Evolutionary conservation across 92 coral and sea anemone species (phyloP).

Genomic region (Desmophyllum pertusum): DNA sequence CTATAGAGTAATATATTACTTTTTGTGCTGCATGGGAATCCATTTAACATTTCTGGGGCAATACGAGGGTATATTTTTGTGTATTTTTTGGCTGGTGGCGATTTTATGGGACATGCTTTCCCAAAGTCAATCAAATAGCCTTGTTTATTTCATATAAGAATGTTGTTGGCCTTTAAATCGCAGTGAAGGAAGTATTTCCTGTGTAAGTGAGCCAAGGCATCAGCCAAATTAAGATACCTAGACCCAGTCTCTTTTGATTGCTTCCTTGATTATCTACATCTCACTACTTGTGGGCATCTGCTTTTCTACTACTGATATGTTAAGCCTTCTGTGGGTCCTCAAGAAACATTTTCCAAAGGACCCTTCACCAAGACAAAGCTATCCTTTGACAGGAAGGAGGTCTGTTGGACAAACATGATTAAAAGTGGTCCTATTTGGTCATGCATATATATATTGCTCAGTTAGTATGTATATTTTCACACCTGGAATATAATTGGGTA

Average conservation of each 20-base stretch:
- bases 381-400: neutral
- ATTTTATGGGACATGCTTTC: constrained; percentile 42
- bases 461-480: too few relatives aligned
- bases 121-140: constrained; percentile 66
- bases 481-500: too few relatives aligned
- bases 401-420: neutral
- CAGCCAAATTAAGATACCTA: constrained; percentile 50
- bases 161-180: constrained; percentile 50
- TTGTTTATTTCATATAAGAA: neutral
- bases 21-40: constrained; percentile 36
- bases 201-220: constrained; percentile 56
- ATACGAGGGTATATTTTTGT: constrained; percentile 37
- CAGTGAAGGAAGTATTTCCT: constrained; percentile 45
- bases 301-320: constrained; percentile 24
- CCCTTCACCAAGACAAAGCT: constrained; percentile 19
- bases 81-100: constrained; percentile 50
- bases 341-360: constrained; percentile 36
- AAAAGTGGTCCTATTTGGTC: too few relatives aligned
- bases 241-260: constrained; percentile 37
- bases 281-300: neutral
- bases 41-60: constrained; percentile 47
- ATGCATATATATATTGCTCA: too few relatives aligned
- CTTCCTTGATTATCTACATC: constrained; percentile 2
- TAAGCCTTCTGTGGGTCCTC: constrained; percentile 10
- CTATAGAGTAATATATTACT: constrained; percentile 47